These are phyloP conservation scores for Euphydryas editha DNA, from an alignment of 2,888 invertebrate species.

Conservation along the genomic window DNA sequence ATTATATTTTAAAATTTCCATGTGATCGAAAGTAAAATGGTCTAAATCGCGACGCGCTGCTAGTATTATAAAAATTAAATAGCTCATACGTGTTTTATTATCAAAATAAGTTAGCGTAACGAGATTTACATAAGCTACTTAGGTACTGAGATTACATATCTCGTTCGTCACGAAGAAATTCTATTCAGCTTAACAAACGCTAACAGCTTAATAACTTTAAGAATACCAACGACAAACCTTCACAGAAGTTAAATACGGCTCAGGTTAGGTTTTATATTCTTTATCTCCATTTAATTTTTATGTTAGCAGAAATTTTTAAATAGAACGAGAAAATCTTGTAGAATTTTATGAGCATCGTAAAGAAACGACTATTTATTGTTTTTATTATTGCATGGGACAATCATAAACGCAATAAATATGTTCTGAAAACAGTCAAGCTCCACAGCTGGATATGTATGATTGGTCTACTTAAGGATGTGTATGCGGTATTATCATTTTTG, in stretches of 20 bases:
- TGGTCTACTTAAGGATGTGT: not conserved
- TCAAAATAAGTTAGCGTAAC: not conserved
- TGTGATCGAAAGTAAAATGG: too few species aligned
- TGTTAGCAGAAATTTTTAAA: conserved; percentile 7
- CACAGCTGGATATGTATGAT: not conserved
- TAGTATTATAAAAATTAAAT: too few species aligned
- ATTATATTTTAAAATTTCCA: too few species aligned
- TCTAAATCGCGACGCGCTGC: too few species aligned
- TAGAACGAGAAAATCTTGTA: conserved; percentile 18
- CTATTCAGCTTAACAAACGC: conserved; percentile 9
- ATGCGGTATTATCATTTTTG: not conserved
- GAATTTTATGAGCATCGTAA: conserved; percentile 31
- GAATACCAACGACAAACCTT: conserved; percentile 18
- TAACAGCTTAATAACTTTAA: conserved; percentile 27
- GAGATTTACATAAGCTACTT: conserved; percentile 7
- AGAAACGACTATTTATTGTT: conserved; percentile 35
- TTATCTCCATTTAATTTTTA: conserved; percentile 9
- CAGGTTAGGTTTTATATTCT: conserved; percentile 6
- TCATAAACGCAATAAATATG: conserved; percentile 33
- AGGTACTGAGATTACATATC: conserved; percentile 4
- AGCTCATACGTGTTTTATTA: not conserved
- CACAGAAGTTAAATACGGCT: conserved; percentile 22
- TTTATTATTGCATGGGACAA: conserved; percentile 32
- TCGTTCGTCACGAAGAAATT: not conserved
- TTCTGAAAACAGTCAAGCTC: conserved; percentile 7